These are phyloP conservation scores for Diplodus puntazzo DNA, from an alignment of 2,797 vertebrate species.

Conservation along the genomic window DNA sequence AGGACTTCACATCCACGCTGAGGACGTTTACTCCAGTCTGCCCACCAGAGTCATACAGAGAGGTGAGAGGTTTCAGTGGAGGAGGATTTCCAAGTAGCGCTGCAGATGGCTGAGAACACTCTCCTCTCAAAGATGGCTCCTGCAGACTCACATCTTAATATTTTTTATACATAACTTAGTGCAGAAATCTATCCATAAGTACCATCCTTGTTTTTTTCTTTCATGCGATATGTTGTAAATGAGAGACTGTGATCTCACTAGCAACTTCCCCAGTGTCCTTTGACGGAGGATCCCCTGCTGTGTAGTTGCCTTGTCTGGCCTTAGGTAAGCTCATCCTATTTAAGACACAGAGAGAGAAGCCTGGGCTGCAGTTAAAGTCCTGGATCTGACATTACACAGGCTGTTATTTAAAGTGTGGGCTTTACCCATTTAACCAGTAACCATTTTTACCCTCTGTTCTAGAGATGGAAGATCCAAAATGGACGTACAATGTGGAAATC, in stretches of 20 bases:
- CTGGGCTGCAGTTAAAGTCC: conserved; percentile 5
- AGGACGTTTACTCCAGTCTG: conserved; percentile 86
- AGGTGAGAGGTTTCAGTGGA: conserved; percentile 67
- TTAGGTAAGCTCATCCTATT: conserved; percentile 48
- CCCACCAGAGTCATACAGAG: conserved; percentile 85
- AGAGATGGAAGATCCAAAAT: conserved; percentile 69
- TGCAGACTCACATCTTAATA: background rate
- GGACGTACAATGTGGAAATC: conserved; percentile 39
- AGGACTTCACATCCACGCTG: conserved; percentile 90
- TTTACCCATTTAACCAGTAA: conserved; percentile 26
- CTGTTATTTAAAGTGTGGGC: conserved; percentile 26
- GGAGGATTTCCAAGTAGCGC: background rate
- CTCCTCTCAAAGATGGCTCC: background rate
- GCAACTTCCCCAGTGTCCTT: conserved; percentile 13
- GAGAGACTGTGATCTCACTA: conserved; percentile 6
- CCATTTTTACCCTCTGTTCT: conserved; percentile 49
- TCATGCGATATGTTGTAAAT: background rate
- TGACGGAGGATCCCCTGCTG: conserved; percentile 39
- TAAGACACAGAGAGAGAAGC: conserved; percentile 27
- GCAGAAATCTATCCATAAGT: background rate
- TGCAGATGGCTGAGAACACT: background rate
- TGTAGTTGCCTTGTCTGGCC: conserved; percentile 26
- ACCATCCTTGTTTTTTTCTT: background rate
- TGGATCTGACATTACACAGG: conserved; percentile 11
- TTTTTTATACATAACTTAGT: background rate